Percentiles rank a stretch among this genome's conserved stretches.
These are phyloP conservation scores for Corythornis madagascariensis DNA, from an alignment of 2,113 vertebrate species.

Conservation along the genomic window DNA sequence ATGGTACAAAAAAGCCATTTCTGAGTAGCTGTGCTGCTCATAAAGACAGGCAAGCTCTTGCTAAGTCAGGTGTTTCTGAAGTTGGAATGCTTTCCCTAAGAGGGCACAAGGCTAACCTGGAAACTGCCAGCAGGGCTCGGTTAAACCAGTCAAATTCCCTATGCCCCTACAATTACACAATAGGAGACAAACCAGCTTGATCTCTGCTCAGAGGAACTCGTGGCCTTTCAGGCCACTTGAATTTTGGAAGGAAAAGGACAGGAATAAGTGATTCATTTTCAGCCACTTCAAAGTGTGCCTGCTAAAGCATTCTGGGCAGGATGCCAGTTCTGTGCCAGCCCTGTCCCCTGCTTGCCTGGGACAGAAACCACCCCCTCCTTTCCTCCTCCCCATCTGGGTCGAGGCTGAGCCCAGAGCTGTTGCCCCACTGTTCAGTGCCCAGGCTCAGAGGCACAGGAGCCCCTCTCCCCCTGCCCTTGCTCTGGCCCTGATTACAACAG, in stretches of 20 bases:
- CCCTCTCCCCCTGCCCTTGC: not conserved
- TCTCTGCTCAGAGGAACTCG: not conserved
- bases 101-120: not conserved
- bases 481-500: conserved; percentile 23
- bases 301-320: not conserved
- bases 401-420: not conserved
- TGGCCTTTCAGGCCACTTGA: not conserved
- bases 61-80: not conserved
- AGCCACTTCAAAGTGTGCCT: not conserved
- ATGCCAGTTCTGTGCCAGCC: not conserved
- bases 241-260: conserved; percentile 2
- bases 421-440: not conserved
- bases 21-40: not conserved
- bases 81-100: not conserved
- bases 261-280: not conserved
- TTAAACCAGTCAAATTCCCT: not conserved
- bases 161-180: not conserved
- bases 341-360: not conserved
- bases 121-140: not conserved
- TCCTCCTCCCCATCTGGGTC: not conserved
- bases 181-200: not conserved
- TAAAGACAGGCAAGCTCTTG: not conserved
- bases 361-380: not conserved
- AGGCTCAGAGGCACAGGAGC: not conserved
- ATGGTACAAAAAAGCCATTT: not conserved